Percentiles rank a stretch among this genome's conserved stretches.
These are phyloP conservation scores for Pyrocoelia pectoralis DNA, from an alignment of 2,888 invertebrate genomes.

Conservation along the genomic window DNA sequence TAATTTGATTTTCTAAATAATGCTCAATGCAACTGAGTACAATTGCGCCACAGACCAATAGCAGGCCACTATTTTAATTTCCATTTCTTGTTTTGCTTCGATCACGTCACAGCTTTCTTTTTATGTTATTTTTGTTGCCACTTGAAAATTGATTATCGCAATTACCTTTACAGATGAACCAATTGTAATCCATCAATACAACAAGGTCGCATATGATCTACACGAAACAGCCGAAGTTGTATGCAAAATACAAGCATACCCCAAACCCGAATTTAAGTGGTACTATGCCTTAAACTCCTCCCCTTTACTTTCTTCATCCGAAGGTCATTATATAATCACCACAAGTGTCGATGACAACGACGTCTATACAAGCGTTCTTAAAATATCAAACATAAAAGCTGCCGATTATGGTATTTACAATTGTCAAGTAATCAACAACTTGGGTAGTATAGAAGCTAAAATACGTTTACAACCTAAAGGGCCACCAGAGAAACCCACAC, in stretches of 20 bases:
- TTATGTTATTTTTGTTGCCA: too few relatives aligned
- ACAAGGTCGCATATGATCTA: conserved; percentile 87
- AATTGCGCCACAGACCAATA: too few relatives aligned
- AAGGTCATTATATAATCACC: conserved; percentile 86
- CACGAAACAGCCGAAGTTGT: conserved; percentile 86
- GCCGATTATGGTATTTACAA: conserved; percentile 92
- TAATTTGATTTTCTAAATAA: too few relatives aligned
- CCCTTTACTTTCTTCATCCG: conserved; percentile 79
- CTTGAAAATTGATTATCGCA: too few relatives aligned
- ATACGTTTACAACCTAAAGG: conserved; percentile 88
- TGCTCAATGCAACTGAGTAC: too few relatives aligned
- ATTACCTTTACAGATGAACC: conserved; percentile 72
- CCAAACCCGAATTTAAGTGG: conserved; percentile 94
- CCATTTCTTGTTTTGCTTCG: too few relatives aligned
- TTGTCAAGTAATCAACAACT: conserved; percentile 84
- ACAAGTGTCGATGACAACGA: conserved; percentile 85
- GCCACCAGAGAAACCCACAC: conserved; percentile 83
- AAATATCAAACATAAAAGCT: conserved; percentile 76
- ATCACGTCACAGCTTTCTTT: too few relatives aligned
- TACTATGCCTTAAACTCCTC: conserved; percentile 79
- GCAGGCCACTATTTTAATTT: too few relatives aligned
- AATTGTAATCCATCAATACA: conserved; percentile 83
- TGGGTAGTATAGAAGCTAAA: conserved; percentile 78
- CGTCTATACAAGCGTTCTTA: conserved; percentile 81
- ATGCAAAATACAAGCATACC: conserved; percentile 90